Evolutionary conservation across 92 coral and sea anemone species (phyloP).

Genomic region (Siderastrea radians): DNA sequence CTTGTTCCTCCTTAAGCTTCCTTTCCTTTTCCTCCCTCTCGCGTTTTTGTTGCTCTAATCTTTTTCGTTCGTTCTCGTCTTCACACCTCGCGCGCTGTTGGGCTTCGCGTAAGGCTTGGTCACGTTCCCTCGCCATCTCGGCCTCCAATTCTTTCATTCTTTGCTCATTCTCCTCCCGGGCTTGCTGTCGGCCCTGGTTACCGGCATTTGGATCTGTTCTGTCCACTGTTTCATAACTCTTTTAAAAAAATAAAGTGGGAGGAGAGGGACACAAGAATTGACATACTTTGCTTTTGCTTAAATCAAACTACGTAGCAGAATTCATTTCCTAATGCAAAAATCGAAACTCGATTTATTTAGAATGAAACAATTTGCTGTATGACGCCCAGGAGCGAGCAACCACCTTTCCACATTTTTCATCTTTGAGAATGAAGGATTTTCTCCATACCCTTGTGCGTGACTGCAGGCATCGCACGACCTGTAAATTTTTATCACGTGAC

Average conservation of each 20-base stretch:
- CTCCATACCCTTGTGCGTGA: no score
- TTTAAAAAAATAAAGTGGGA: not conserved
- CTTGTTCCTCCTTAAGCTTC: constrained; percentile 32
- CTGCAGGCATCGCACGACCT: no score
- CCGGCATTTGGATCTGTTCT: constrained; percentile 67
- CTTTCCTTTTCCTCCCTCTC: constrained; percentile 57
- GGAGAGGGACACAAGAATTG: no score
- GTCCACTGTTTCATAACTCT: constrained; percentile 70
- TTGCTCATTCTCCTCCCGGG: constrained; percentile 62
- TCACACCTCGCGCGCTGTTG: constrained; percentile 10
- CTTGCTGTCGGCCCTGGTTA: constrained; percentile 53
- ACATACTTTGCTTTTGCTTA: no score
- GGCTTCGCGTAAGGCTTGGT: constrained; percentile 49
- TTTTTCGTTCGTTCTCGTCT: constrained; percentile 12
- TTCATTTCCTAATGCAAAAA: no score
- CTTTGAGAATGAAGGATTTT: no score
- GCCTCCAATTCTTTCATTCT: constrained; percentile 44
- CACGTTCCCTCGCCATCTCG: constrained; percentile 30
- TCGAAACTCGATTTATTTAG: no score
- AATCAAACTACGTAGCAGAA: no score
- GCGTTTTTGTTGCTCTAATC: constrained; percentile 30
- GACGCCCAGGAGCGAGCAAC: no score
- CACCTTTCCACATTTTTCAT: no score
- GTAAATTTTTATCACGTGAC: no score
- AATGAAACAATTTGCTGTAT: no score